Evolutionary conservation across 2,797 vertebrate genomes (phyloP).

Genomic region (Sorex maritimensis): DNA sequence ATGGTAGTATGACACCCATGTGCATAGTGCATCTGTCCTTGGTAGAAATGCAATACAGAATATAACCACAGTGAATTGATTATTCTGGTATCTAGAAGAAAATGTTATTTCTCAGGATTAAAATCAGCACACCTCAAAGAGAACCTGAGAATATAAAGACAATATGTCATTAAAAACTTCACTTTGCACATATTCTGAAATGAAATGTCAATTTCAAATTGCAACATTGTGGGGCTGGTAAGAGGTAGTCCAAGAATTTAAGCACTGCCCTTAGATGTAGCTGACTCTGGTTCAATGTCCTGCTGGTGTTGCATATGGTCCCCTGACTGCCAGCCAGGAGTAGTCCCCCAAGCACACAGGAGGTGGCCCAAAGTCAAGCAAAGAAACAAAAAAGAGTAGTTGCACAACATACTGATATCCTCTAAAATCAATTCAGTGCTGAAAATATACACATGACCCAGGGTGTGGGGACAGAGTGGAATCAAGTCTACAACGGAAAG

Average conservation of each 20-base stretch:
- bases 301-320: too few species aligned
- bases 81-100: neutral
- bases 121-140: neutral
- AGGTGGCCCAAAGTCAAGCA: too few species aligned
- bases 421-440: neutral
- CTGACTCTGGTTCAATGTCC: too few species aligned
- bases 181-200: slow-evolving; percentile 12
- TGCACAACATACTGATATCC: neutral
- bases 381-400: slow-evolving; percentile 14
- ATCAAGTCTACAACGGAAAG: neutral
- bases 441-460: neutral
- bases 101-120: neutral
- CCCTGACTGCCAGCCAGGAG: too few species aligned
- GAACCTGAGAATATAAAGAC: neutral
- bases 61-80: neutral
- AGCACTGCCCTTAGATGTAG: too few species aligned
- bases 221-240: neutral
- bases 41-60: rapidly evolving
- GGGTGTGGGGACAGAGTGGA: neutral
- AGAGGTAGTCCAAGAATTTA: too few species aligned
- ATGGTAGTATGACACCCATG: too few species aligned
- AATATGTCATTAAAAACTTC: neutral
- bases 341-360: too few species aligned
- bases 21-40: rapidly evolving
- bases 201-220: slow-evolving; percentile 15